Percentiles rank a stretch among this genome's conserved stretches.
Conservation (phyloP, 35 echinoderm and acorn worm genomes). For the Strongylocentrotus purpuratus region DNA sequence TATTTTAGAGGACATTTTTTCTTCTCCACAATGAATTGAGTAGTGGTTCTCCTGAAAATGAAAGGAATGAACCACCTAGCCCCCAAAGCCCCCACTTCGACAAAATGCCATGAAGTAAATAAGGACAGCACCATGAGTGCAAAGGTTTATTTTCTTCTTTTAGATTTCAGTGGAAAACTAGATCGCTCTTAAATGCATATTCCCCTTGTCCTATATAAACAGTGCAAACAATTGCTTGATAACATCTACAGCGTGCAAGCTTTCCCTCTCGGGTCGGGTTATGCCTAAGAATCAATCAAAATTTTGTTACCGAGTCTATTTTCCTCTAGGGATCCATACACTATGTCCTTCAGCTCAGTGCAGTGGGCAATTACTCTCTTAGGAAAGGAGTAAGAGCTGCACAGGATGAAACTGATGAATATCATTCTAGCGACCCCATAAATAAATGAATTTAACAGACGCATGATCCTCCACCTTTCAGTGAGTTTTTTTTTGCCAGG, state of each 20-base stretch:
- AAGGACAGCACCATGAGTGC: neutral
- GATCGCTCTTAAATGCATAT: neutral
- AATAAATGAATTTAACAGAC: no score
- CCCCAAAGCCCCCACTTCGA: no score
- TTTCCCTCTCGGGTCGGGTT: neutral
- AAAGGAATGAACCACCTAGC: no score
- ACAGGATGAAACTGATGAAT: no score
- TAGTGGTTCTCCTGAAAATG: no score
- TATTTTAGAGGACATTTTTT: no score
- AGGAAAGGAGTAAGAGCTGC: neutral
- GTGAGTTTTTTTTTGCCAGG: no score
- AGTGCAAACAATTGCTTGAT: neutral
- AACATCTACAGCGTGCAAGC: neutral
- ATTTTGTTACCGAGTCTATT: conserved; percentile 4
- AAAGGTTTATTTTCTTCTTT: neutral
- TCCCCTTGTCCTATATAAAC: neutral
- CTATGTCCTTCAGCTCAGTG: neutral
- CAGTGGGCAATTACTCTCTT: neutral
- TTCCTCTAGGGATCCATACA: neutral
- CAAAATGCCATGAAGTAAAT: neutral
- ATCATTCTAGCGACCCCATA: no score
- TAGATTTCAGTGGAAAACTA: neutral
- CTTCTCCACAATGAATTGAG: no score
- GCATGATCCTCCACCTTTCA: no score
- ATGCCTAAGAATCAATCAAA: conserved; percentile 11